Percentiles rank a stretch among this genome's conserved stretches.
Conservation (phyloP, 1,140 invertebrate genomes). For the Eriosoma lanigerum region DNA sequence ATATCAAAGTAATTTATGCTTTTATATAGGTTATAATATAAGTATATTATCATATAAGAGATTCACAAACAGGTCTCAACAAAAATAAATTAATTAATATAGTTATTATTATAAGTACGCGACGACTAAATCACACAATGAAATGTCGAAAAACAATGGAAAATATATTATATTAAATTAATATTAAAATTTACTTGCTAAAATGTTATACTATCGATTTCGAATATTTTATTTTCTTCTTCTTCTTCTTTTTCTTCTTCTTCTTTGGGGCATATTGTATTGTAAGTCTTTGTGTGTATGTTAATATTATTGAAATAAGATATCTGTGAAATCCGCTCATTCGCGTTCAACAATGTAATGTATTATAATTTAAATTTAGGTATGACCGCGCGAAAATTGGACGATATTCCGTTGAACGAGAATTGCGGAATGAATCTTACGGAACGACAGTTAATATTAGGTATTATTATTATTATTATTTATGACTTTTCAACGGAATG, state of each 20-base stretch:
- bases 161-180: too few relatives aligned
- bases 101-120: background rate
- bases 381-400: too few relatives aligned
- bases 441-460: background rate
- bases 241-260: background rate
- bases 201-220: constrained; percentile 4
- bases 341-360: too few relatives aligned
- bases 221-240: too few relatives aligned
- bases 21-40: background rate
- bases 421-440: too few relatives aligned
- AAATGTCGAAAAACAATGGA: background rate
- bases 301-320: background rate
- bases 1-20: background rate
- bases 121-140: background rate
- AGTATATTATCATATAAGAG: background rate
- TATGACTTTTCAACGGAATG: background rate
- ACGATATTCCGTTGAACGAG: too few relatives aligned
- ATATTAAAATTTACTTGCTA: constrained; percentile 20
- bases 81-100: background rate
- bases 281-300: background rate
- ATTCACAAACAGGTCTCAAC: constrained; percentile 16
- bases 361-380: too few relatives aligned
- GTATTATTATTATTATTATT: background rate
- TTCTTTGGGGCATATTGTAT: background rate
- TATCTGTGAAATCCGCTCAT: too few relatives aligned